phyloP scores from a whole-genome alignment of 2,113 vertebrate genomes.

The Trachemys scripta region DNA sequence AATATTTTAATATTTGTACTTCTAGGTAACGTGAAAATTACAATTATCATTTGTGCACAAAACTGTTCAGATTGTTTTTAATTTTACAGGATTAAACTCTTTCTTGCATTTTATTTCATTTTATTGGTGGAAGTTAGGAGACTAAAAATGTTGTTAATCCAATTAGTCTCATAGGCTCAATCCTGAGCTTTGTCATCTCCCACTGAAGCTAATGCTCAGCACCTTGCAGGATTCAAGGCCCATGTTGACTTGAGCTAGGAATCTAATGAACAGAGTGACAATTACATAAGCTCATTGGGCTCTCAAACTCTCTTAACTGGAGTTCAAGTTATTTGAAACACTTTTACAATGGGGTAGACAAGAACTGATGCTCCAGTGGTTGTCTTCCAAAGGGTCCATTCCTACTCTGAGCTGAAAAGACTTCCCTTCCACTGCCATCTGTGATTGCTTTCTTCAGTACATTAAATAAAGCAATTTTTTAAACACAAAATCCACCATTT shows the following conservation, averaged over 20 bases:
- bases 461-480: not conserved
- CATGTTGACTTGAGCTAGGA: not conserved
- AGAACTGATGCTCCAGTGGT: accelerated
- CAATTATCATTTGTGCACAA: accelerated
- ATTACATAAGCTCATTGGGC: not conserved
- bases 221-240: not conserved
- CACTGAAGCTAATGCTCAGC: not conserved
- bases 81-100: not conserved
- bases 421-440: not conserved
- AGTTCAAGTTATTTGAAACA: not conserved
- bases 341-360: not conserved
- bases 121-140: not conserved
- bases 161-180: not conserved
- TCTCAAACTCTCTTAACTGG: not conserved
- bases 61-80: not conserved
- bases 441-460: not conserved
- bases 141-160: not conserved
- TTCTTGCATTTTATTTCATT: too few species aligned
- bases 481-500: not conserved
- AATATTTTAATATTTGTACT: not conserved
- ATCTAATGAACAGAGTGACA: not conserved
- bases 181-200: not conserved
- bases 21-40: not conserved
- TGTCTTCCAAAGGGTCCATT: not conserved
- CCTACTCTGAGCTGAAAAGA: not conserved